phyloP scores from a whole-genome alignment of 2,888 invertebrate species.

The Euspilapteryx auroguttella region DNA sequence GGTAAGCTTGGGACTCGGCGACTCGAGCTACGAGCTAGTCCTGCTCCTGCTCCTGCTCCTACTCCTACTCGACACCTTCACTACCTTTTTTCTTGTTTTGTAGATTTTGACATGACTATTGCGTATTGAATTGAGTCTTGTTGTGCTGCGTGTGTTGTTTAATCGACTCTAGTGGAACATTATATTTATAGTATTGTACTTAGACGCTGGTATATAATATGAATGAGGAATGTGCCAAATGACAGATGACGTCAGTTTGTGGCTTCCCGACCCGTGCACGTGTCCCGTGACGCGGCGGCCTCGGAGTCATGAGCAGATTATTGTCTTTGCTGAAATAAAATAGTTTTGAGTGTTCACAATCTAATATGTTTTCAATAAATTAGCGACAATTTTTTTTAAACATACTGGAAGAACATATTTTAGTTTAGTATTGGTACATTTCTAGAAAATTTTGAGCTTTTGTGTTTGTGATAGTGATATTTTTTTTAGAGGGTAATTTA shows the following conservation, averaged over 20 bases:
- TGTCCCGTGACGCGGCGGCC: too few species aligned
- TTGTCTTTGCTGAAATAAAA: too few species aligned
- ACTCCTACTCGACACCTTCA: too few species aligned
- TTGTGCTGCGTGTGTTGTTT: conserved; percentile 58
- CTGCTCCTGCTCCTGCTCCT: conserved; percentile 33
- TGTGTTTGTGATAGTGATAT: conserved; percentile 40
- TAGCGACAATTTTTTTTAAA: too few species aligned
- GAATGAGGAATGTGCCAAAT: conserved; percentile 39
- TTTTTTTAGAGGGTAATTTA: conserved; percentile 17
- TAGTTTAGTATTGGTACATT: conserved; percentile 44
- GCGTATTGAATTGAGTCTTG: conserved; percentile 37
- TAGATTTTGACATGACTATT: conserved; percentile 43
- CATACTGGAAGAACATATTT: too few species aligned
- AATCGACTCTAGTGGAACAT: conserved; percentile 22
- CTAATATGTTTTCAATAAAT: too few species aligned
- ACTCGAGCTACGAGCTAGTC: conserved; percentile 18
- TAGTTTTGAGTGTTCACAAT: too few species aligned
- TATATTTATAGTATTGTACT: conserved; percentile 15
- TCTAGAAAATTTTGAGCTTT: conserved; percentile 41
- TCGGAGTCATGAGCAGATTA: too few species aligned
- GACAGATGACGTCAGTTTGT: too few species aligned
- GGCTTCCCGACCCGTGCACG: too few species aligned
- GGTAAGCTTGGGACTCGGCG: conserved; percentile 44
- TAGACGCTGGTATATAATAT: conserved; percentile 34
- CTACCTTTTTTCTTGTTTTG: too few species aligned